phyloP scores from a whole-genome alignment of 2,113 vertebrate genomes.

The Mobula hypostoma region DNA sequence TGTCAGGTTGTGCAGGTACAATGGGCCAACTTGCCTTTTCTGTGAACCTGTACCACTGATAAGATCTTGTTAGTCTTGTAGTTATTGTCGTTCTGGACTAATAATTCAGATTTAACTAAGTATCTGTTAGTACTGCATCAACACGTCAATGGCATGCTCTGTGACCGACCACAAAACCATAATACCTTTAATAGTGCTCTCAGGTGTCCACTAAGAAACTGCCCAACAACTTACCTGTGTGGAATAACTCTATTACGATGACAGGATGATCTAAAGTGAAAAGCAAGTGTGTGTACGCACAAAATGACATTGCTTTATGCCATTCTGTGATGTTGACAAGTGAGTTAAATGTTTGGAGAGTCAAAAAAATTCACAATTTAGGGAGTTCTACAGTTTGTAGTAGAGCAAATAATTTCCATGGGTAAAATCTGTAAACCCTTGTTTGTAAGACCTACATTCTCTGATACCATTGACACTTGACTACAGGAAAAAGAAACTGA shows the following conservation, averaged over 20 bases:
- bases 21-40: background rate
- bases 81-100: background rate
- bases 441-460: background rate
- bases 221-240: background rate
- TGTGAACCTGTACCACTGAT: background rate
- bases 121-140: background rate
- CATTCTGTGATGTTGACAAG: background rate
- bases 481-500: background rate
- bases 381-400: background rate
- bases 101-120: background rate
- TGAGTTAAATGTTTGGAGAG: background rate
- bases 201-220: background rate
- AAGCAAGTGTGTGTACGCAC: background rate
- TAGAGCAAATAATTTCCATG: background rate
- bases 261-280: background rate
- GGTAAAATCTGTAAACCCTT: background rate
- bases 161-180: background rate
- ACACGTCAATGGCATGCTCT: background rate
- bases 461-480: background rate
- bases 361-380: background rate
- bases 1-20: background rate
- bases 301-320: background rate
- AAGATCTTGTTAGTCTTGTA: background rate
- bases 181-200: background rate
- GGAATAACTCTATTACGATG: background rate